phyloP scores from a whole-genome alignment of 2,888 invertebrate genomes.

The Drepana falcataria region DNA sequence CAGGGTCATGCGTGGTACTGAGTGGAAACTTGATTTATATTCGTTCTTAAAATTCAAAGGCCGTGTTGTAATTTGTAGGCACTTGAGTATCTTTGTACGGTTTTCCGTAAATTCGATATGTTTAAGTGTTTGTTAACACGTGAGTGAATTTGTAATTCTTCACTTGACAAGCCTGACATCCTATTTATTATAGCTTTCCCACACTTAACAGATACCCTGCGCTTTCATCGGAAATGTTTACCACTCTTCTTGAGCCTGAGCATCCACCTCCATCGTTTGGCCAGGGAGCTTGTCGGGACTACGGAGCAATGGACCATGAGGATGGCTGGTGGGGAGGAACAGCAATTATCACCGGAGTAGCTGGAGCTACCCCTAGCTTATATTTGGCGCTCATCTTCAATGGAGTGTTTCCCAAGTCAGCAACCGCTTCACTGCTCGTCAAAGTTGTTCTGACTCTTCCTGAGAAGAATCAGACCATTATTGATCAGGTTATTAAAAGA shows the following conservation, averaged over 20 bases:
- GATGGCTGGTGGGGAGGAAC: constrained; percentile 91
- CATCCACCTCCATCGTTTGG: constrained; percentile 82
- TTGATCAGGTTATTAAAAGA: constrained; percentile 81
- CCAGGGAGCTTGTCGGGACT: constrained; percentile 75
- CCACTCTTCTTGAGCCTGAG: constrained; percentile 83
- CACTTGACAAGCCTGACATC: background rate
- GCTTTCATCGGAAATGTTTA: constrained; percentile 89
- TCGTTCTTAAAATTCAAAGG: constrained; percentile 26
- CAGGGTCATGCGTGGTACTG: constrained; percentile 18
- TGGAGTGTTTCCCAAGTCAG: constrained; percentile 83
- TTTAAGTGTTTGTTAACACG: background rate
- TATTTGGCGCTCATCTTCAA: constrained; percentile 90
- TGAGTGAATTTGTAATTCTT: background rate
- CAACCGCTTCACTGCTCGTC: constrained; percentile 82
- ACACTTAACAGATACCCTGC: constrained; percentile 79
- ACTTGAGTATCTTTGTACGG: background rate
- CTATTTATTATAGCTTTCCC: background rate
- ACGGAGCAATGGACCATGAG: constrained; percentile 69
- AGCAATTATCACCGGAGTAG: constrained; percentile 89
- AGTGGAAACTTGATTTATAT: constrained; percentile 29
- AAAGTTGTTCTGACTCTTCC: constrained; percentile 83
- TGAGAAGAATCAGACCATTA: constrained; percentile 85
- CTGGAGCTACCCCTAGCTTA: constrained; percentile 88
- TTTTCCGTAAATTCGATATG: background rate
- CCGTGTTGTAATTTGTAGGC: constrained; percentile 15